phyloP scores from a whole-genome alignment of 2,888 invertebrate species.

The Idaea biselata region DNA sequence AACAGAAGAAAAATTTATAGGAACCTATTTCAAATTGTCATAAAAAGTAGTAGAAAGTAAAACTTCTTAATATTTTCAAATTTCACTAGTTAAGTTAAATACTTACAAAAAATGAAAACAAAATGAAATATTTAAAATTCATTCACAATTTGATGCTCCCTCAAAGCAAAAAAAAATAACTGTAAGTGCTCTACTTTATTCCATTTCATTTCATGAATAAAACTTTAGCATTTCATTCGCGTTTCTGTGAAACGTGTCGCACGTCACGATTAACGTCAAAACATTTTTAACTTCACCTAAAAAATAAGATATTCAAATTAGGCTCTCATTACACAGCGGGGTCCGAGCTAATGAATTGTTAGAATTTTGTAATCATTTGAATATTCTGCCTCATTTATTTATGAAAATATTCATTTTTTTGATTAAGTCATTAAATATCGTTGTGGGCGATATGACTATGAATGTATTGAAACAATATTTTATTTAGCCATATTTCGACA shows the following conservation, averaged over 20 bases:
- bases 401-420: constrained; percentile 13
- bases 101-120: not conserved
- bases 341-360: constrained; percentile 58
- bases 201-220: constrained; percentile 15
- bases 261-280: constrained; percentile 61
- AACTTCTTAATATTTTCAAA: not conserved
- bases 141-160: not conserved
- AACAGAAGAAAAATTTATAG: too few species aligned
- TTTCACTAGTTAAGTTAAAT: not conserved
- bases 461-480: not conserved
- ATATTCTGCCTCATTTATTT: constrained; percentile 19
- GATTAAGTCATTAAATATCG: not conserved
- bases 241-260: constrained; percentile 51
- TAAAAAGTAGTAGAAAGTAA: too few species aligned
- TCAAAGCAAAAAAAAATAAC: not conserved
- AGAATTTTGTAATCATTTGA: constrained; percentile 44
- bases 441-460: not conserved
- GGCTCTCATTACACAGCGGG: constrained; percentile 56
- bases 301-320: constrained; percentile 68
- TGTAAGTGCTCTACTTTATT: not conserved
- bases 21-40: too few species aligned
- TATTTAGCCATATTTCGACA: not conserved
- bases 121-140: not conserved
- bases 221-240: constrained; percentile 33
- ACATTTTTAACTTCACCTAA: constrained; percentile 46